Evolutionary conservation across 1,140 invertebrate genomes (phyloP).

Genomic region (Trachymyrmex cornetzi): DNA sequence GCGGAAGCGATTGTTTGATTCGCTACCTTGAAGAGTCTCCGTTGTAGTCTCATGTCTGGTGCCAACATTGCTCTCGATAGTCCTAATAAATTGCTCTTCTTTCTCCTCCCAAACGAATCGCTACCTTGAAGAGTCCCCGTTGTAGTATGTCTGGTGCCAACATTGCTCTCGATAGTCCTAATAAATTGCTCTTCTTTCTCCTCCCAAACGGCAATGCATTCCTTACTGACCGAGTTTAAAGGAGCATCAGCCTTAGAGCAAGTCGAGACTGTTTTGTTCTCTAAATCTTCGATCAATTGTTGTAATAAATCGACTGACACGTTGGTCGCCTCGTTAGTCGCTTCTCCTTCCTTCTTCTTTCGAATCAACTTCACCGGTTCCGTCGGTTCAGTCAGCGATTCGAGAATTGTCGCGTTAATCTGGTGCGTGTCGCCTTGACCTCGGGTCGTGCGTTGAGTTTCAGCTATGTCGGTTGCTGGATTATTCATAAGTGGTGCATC

Average conservation of each 20-base stretch:
- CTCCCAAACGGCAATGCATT: conserved; percentile 72
- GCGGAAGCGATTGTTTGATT: neutral
- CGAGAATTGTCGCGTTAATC: conserved; percentile 50
- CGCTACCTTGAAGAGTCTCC: neutral
- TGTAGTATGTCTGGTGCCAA: neutral
- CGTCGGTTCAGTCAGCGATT: conserved; percentile 5
- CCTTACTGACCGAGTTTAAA: neutral
- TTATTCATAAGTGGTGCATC: neutral
- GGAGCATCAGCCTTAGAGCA: neutral
- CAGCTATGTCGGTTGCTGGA: neutral
- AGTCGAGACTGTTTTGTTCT: conserved; percentile 35
- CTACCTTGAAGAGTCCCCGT: neutral
- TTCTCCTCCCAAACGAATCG: conserved; percentile 73
- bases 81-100: conserved; percentile 74
- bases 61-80: conserved; percentile 62
- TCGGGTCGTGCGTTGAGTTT: conserved; percentile 37
- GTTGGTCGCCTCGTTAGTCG: conserved; percentile 36
- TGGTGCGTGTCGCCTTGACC: conserved; percentile 73
- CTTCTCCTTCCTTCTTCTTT: conserved; percentile 24
- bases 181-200: conserved; percentile 76
- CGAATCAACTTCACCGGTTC: neutral
- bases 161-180: conserved; percentile 68
- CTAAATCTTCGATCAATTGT: conserved; percentile 74
- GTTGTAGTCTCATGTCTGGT: neutral
- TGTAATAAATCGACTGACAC: conserved; percentile 63